Evolutionary conservation across 2,888 invertebrate genomes (phyloP), one percentile per base, ranked within the genome.

Genomic region (Aelia acuminata): DNA sequence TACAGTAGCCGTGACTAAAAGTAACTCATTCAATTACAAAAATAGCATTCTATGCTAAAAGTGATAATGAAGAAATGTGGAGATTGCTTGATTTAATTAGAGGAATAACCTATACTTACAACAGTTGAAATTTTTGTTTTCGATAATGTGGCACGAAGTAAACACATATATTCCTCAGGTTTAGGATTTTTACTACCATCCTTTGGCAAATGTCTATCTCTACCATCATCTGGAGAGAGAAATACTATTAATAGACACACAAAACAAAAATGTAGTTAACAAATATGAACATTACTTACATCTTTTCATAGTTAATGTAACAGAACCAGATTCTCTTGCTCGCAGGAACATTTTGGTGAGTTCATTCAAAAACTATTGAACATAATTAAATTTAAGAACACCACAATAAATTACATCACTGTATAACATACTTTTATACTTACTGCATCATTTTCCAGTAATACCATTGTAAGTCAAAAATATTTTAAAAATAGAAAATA

Each of bases 291-390:
- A 31, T 15, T 48, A 95, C 96, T 95, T 94, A 97, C 98, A 98
- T 94, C 97, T 94, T 93, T 98, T 99, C 94, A 98, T 97, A 75
- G 97, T 97, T 92, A 98, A 95, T 63, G 95, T 95, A 85, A 98
- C 96, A 84, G 97, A 95, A 87, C 97, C 97, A 90, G 94, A 94
- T 89, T 93, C 92, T 91, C 96, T 95, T n/a, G 97, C 95, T 92
- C 96, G 96, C 92, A 96, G 96, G 92, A 98, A 98, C 91, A 99
- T 93, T 92, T 96, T 96, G 84, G 96, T 96, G 88, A 98, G 94
- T 92, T 97, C 97, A 89, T 94, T 94, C 91, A 98, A 93, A 93
- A 98, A 97, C 96, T 97, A 93, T 91, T 95, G 95, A 90, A 91
- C 91, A 85, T 50, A 86, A 26, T 85, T 43, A 49, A 47, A 89